Base-by-base conservation (phyloP, 30 jellyfish, hydroid and myxozoan genomes). In the Aurelia sp. region DNA sequence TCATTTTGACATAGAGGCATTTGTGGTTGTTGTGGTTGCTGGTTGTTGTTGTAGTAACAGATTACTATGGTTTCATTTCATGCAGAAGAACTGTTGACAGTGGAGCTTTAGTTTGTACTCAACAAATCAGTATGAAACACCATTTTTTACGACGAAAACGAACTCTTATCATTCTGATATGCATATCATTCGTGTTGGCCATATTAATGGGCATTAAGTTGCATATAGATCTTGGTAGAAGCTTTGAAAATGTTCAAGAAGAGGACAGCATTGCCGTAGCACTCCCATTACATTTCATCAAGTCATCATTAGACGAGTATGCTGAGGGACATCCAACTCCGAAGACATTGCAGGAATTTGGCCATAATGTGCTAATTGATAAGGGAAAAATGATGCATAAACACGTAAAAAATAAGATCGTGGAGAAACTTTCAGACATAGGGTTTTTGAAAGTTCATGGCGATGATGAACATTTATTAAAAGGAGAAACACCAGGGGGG, bases 151-250 rank as follows among this genome's bases (percentile, higher is more conserved):
- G 66, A 24, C 41, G 68, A 44, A 74, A 71, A 22, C 55, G 51
- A 55, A 71, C 38, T 19, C 21, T 74, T 13, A 74, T 74, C 13
- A 17, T 74, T 20, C 66, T 74, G 11, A 74, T 74, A 51, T 74
- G 85, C 61, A 71, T 74, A 11, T 74, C 85, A 55, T 74, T 74
- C 44, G 63, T 35, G 13, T 33, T 74, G 72, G 20, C 85, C 8
- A n/a, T 74, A 40, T n/a, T 74, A 8, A 50, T 74, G 13, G 85
- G 85, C 22, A 47, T 74, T 50, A 57, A 55, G 24, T 3, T 74
- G 62, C 85, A 74, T 22, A 4, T 59, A 51, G 44, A 63, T 74
- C 24, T 74, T 35, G 72, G 61, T 31, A 70, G 1, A 13, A 38
- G 44, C 44, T 8, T 21, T 64, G 19, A 16, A 38, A 21, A 21